Percentiles rank a stretch among this genome's conserved stretches.
Evolutionary conservation across 2,888 invertebrate species (phyloP).

Genomic region (Acrobasis repandana): DNA sequence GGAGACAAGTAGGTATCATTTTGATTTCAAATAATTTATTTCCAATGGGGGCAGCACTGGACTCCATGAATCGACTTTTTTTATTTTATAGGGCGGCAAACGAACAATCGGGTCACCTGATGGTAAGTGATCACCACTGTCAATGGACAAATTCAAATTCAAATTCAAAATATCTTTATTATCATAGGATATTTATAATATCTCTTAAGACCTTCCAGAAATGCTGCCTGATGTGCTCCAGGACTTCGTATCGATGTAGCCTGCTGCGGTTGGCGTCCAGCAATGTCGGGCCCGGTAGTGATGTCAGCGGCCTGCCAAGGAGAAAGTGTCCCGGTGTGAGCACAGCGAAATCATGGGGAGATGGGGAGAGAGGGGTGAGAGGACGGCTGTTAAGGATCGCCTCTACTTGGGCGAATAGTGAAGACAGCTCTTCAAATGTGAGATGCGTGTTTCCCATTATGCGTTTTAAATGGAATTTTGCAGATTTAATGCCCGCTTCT

Average conservation of each 20-base stretch:
- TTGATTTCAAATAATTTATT: too few species aligned
- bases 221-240: neutral
- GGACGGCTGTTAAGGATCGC: conserved; percentile 1
- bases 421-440: neutral
- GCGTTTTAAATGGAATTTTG: neutral
- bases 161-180: too few species aligned
- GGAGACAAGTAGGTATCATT: too few species aligned
- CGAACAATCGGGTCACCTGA: too few species aligned
- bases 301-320: conserved; percentile 10
- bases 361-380: neutral
- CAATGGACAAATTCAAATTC: too few species aligned
- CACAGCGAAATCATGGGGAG: neutral
- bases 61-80: too few species aligned
- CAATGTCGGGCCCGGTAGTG: neutral
- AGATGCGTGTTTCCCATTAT: neutral
- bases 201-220: too few species aligned
- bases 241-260: neutral
- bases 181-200: too few species aligned
- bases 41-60: too few species aligned
- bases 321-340: conserved; percentile 8
- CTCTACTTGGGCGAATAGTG: neutral
- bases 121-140: too few species aligned
- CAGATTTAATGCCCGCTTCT: too few species aligned
- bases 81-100: too few species aligned
- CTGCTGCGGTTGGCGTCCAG: neutral